Evolutionary conservation across 2,888 invertebrate genomes (phyloP).

Genomic region (Rotaria sp.): DNA sequence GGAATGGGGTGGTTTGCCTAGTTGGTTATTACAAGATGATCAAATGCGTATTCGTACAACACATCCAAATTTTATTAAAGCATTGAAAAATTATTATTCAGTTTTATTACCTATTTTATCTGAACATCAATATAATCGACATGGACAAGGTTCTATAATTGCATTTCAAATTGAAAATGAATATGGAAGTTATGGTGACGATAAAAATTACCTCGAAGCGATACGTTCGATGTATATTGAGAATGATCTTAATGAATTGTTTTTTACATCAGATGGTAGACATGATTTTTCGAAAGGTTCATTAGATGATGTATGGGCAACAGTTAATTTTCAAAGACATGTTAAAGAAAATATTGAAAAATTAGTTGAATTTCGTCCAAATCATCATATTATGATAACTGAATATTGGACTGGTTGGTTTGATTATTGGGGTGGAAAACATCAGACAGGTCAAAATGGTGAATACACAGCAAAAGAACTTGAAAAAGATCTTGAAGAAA

Average conservation of each 20-base stretch:
- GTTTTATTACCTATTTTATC: constrained; percentile 50
- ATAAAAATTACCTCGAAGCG: constrained; percentile 44
- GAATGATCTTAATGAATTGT: constrained; percentile 44
- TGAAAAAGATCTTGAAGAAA: constrained; percentile 32
- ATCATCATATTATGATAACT: constrained; percentile 43
- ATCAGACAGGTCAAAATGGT: neutral
- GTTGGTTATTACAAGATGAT: constrained; percentile 57
- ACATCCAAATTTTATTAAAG: constrained; percentile 47
- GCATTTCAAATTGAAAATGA: constrained; percentile 44
- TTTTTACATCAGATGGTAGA: constrained; percentile 43
- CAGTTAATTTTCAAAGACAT: constrained; percentile 42
- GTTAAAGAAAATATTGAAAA: constrained; percentile 28
- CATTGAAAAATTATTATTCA: constrained; percentile 51
- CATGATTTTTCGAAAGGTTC: constrained; percentile 35
- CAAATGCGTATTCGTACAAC: constrained; percentile 55
- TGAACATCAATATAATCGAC: constrained; percentile 45
- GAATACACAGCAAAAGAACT: constrained; percentile 8
- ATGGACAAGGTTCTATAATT: constrained; percentile 42
- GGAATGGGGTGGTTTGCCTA: constrained; percentile 51
- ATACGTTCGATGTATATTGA: constrained; percentile 41
- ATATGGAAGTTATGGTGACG: constrained; percentile 44
- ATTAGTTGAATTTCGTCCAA: constrained; percentile 34
- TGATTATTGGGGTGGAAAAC: constrained; percentile 44
- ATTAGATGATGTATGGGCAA: constrained; percentile 41
- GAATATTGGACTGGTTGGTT: constrained; percentile 45